A percentile compares a stretch with the other conserved stretches of the same genome.
phyloP scores from a whole-genome alignment of 2,113 vertebrate genomes.

The Gallinago undulata region DNA sequence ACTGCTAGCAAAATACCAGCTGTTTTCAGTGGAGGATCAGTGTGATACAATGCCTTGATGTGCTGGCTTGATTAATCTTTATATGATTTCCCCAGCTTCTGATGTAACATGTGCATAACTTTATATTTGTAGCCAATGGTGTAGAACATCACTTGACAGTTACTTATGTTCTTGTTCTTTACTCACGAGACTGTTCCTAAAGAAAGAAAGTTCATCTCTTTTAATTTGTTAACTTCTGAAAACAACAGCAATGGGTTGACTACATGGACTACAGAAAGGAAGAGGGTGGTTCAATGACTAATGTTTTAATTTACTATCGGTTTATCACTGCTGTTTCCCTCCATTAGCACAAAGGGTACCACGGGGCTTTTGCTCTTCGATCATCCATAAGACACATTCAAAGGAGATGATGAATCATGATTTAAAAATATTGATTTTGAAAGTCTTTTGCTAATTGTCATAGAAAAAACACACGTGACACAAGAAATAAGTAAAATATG shows the following conservation, averaged over 20 bases:
- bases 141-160: constrained; percentile 7
- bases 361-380: not conserved
- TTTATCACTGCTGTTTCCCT: not conserved
- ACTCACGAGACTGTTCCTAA: not conserved
- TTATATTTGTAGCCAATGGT: not conserved
- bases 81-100: constrained; percentile 26
- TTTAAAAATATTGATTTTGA: not conserved
- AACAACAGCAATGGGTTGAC: not conserved
- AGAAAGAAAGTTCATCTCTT: not conserved
- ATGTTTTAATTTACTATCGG: not conserved
- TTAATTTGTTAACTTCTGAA: not conserved
- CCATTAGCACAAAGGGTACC: not conserved
- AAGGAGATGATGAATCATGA: not conserved
- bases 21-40: constrained; percentile 49
- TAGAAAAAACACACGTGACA: not conserved
- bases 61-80: constrained; percentile 52
- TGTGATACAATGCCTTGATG: constrained; percentile 27
- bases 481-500: not conserved
- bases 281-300: not conserved
- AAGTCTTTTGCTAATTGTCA: not conserved
- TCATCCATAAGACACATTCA: not conserved
- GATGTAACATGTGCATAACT: not conserved
- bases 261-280: not conserved
- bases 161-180: not conserved
- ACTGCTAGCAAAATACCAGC: constrained; percentile 55